Evolutionary conservation across 2,113 vertebrate genomes (phyloP).

Genomic region (Mesitornis unicolor): DNA sequence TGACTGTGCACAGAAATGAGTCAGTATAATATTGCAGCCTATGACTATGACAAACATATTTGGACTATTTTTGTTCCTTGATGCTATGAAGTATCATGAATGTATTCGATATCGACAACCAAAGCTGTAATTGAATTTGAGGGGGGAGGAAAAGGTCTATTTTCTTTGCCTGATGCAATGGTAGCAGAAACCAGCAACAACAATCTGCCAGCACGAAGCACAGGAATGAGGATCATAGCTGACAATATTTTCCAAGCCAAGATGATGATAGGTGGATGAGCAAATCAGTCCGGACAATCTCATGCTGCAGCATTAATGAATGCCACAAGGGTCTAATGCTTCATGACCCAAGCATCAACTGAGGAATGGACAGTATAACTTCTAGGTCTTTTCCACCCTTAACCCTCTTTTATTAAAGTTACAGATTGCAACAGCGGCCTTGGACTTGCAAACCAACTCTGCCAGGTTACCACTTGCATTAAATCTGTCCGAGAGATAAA

Average conservation of each 20-base stretch:
- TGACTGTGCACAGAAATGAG: not conserved
- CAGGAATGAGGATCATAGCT: not conserved
- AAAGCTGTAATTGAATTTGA: conserved; percentile 36
- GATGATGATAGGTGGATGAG: conserved; percentile 6
- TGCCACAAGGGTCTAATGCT: not conserved
- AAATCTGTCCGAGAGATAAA: not conserved
- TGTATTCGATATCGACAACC: conserved; percentile 17
- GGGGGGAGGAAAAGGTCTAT: conserved; percentile 15
- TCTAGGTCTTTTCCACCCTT: not conserved
- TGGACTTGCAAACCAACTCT: not conserved
- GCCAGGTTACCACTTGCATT: not conserved
- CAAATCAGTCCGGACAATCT: conserved; percentile 31
- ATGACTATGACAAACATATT: conserved; percentile 19
- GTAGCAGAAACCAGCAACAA: not conserved
- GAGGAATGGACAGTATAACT: not conserved
- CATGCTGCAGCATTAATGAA: conserved; percentile 4
- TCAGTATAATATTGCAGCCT: conserved; percentile 28
- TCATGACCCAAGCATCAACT: not conserved
- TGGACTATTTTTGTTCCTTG: not conserved
- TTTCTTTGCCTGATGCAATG: not conserved
- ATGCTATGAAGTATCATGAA: conserved; percentile 10
- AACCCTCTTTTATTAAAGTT: not conserved
- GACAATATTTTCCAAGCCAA: conserved; percentile 29
- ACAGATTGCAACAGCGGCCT: not conserved
- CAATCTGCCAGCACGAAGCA: not conserved